Base-by-base conservation (phyloP, 2,113 vertebrate genomes). In the Perccottus glenii region DNA sequence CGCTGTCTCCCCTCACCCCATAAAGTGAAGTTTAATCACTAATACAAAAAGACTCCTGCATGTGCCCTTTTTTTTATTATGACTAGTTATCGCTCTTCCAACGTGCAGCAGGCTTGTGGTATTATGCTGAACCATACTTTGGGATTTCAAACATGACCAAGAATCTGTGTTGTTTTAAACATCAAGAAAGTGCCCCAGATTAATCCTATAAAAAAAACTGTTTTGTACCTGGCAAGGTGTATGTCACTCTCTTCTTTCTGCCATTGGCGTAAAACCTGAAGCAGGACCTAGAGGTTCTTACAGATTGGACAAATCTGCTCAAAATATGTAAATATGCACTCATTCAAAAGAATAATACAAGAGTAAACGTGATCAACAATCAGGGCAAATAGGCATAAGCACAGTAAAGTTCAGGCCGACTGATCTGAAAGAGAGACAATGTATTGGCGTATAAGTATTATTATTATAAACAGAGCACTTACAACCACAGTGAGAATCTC, bases 131-230 rank as follows among this genome's bases (percentile, higher is more conserved):
- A 40, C 44, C 79, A 19, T 50, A 38, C 36, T 3, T 0, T 27
- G 32, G 11, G 19, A 46, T 44, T 64, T 66, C 10, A 62, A 35
- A 35, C 5, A 53, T 35, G 52, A 6, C 11, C 19, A 32, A n/a
- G 4, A 51, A 11, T 70, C 15, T 27, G 8, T 27, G 67, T 51
- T 62, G 46, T 60, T 73, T 46, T 62, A 19, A 70, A 63, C 64
- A 65, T 57, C 50, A 70, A 70, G 40, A 70, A 65, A 77, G 49
- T 82, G 66, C 16, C 64, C 75, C 45, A 77, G 65, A 70, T 86
- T 80, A 36, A 6, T 38, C 33, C 49, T 58, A 67, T 84, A 64
- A 87, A 85, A 77, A 69, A 16, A 69, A 44, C 33, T 73, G 60
- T 81, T 83, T 80, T 81, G 64, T 77, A 51, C 33, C 62, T 70